Conservation (phyloP, 2,888 invertebrate species). For the Netelia virgata region DNA sequence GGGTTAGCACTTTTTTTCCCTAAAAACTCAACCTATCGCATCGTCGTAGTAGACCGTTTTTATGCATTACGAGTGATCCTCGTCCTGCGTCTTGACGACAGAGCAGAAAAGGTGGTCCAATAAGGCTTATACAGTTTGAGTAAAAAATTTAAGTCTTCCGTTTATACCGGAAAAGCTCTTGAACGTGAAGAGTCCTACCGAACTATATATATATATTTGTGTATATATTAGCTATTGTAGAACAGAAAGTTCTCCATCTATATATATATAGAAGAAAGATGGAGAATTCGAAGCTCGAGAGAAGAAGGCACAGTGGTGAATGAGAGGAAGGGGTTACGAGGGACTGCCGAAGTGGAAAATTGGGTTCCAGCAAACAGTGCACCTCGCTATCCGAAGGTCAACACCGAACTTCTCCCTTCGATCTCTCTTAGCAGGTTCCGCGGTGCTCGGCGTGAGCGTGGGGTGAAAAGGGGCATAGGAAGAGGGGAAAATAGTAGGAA, state of each 20-base stretch:
- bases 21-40: background rate
- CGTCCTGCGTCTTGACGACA: no score
- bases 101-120: no score
- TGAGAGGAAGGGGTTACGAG: slow-evolving; percentile 25
- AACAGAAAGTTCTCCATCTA: no score
- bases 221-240: background rate
- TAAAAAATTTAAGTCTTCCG: slow-evolving; percentile 42
- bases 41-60: slow-evolving; percentile 11
- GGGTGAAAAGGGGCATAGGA: slow-evolving; percentile 11
- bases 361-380: slow-evolving; percentile 69
- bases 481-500: background rate
- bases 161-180: slow-evolving; percentile 17
- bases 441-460: background rate
- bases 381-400: slow-evolving; percentile 66
- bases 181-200: background rate
- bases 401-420: slow-evolving; percentile 67
- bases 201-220: no score
- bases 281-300: slow-evolving; percentile 31
- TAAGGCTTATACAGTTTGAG: slow-evolving; percentile 19
- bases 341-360: slow-evolving; percentile 68
- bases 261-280: slow-evolving; percentile 34
- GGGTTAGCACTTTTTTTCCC: slow-evolving; percentile 57
- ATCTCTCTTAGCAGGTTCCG: slow-evolving; percentile 57
- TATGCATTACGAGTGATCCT: slow-evolving; percentile 4
- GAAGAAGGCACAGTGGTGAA: slow-evolving; percentile 40